These are phyloP conservation scores for Helicoverpa zea DNA, from an alignment of 1,140 invertebrate species.

Conservation along the genomic window DNA sequence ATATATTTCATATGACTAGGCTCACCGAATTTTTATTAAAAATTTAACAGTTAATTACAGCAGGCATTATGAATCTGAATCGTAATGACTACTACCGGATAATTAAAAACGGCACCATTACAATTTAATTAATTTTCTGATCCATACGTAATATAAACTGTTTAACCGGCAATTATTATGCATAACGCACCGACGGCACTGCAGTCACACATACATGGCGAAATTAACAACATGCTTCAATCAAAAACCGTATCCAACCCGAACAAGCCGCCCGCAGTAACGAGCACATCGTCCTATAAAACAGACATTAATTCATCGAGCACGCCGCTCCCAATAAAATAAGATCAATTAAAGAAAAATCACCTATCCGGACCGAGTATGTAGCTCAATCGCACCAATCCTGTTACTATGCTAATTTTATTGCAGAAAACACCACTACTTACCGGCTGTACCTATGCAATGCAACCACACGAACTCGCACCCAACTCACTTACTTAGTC, in stretches of 20 bases:
- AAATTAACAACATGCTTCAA: slow-evolving; percentile 25
- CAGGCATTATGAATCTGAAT: background rate
- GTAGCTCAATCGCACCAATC: slow-evolving; percentile 42
- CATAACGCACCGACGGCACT: background rate
- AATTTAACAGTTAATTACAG: background rate
- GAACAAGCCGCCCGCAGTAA: background rate
- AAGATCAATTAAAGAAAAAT: slow-evolving; percentile 46
- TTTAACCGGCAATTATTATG: slow-evolving; percentile 21
- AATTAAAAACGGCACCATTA: background rate
- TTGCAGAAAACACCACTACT: slow-evolving; percentile 58
- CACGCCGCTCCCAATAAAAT: slow-evolving; percentile 47
- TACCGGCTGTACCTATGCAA: slow-evolving; percentile 64
- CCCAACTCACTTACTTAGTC: slow-evolving; percentile 63
- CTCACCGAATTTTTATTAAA: too few species aligned
- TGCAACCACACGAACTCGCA: slow-evolving; percentile 61
- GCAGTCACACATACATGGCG: background rate
- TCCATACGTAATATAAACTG: background rate
- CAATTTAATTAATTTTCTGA: background rate
- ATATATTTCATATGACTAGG: too few species aligned
- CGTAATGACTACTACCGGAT: background rate
- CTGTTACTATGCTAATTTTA: slow-evolving; percentile 65
- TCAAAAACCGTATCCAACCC: slow-evolving; percentile 7
- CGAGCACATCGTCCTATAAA: slow-evolving; percentile 4
- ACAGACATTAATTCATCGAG: slow-evolving; percentile 17
- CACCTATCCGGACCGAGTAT: background rate